A percentile compares a stretch with the other conserved stretches of the same genome.
phyloP scores from a whole-genome alignment of 2,797 vertebrate genomes.

The Eupleurogrammus muticus region DNA sequence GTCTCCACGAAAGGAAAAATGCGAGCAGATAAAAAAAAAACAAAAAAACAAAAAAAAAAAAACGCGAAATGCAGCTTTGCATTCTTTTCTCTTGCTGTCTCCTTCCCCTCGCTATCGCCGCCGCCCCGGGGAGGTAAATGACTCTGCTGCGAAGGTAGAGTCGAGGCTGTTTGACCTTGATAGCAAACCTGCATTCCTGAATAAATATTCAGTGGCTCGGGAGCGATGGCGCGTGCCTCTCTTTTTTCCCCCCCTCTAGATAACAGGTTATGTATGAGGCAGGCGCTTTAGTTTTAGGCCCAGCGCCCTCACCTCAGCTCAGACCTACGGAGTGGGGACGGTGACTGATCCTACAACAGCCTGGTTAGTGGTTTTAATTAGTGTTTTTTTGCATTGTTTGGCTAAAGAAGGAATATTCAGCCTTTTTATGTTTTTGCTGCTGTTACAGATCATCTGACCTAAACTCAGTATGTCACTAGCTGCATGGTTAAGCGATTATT shows the following conservation, averaged over 20 bases:
- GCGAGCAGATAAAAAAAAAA: constrained; percentile 44
- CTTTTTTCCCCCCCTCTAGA: constrained; percentile 53
- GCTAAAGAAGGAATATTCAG: no score
- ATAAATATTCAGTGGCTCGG: constrained; percentile 72
- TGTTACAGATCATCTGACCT: no score
- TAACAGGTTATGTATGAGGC: constrained; percentile 63
- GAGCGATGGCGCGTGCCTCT: constrained; percentile 55
- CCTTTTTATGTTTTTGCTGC: no score
- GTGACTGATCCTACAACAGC: background rate
- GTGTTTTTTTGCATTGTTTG: no score
- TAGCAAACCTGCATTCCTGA: constrained; percentile 64
- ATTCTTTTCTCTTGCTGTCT: constrained; percentile 43
- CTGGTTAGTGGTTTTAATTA: no score
- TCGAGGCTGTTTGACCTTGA: constrained; percentile 75
- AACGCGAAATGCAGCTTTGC: constrained; percentile 39
- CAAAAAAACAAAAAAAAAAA: no score
- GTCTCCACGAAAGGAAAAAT: constrained; percentile 31
- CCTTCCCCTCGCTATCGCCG: constrained; percentile 33
- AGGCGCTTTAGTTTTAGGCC: constrained; percentile 18
- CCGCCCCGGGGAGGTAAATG: constrained; percentile 60
- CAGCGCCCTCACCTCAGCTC: background rate
- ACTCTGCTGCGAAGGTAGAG: constrained; percentile 57
- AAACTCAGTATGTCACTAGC: no score
- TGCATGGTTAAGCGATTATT: no score
- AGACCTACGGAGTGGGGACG: constrained; percentile 9